Evolutionary conservation across 2,797 vertebrate genomes (phyloP).

Genomic region (Dermochelys coriacea): DNA sequence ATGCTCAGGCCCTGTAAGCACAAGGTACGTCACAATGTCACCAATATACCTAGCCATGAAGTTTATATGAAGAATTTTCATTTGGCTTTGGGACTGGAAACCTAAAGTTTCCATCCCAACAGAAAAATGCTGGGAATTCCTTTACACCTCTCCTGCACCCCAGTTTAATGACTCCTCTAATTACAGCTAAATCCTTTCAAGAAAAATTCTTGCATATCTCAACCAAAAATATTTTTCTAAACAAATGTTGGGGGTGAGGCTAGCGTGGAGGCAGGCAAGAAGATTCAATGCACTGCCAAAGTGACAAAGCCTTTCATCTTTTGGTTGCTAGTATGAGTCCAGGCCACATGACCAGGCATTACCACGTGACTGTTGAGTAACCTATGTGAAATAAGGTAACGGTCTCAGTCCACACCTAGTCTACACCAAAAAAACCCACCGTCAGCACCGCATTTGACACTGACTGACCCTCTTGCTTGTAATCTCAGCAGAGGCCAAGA

Average conservation of each 20-base stretch:
- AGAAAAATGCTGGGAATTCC: background rate
- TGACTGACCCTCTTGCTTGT: rapidly evolving
- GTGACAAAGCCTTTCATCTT: background rate
- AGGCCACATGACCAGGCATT: background rate
- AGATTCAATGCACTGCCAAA: background rate
- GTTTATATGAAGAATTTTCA: background rate
- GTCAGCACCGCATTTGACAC: background rate
- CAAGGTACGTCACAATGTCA: background rate
- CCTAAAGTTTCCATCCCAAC: background rate
- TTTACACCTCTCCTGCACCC: background rate
- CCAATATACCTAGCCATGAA: rapidly evolving
- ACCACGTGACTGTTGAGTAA: background rate
- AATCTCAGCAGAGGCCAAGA: background rate
- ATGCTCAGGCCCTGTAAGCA: background rate
- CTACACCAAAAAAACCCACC: background rate
- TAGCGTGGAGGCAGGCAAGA: background rate
- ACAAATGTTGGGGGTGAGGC: background rate
- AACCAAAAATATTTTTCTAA: background rate
- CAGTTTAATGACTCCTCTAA: background rate
- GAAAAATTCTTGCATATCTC: background rate
- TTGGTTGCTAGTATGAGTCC: background rate
- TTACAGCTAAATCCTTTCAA: background rate
- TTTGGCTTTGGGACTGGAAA: background rate
- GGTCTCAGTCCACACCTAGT: background rate
- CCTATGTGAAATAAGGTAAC: background rate